Conservation (phyloP, 2,797 vertebrate species). For the Hipposideros larvatus region DNA sequence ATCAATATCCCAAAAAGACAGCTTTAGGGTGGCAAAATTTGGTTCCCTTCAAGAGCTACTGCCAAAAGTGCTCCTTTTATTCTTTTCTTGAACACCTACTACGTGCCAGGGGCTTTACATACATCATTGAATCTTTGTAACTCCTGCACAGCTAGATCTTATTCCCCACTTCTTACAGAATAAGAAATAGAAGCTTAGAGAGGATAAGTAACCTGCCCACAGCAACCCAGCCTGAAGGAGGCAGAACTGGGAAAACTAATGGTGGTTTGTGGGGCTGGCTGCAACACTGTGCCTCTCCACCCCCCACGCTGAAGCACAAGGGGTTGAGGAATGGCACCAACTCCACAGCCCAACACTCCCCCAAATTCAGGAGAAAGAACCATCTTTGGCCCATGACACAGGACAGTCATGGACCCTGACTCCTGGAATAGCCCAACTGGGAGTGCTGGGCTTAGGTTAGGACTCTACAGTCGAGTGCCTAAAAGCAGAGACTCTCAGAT, state of each 20-base stretch:
- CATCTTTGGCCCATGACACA: background rate
- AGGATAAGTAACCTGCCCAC: background rate
- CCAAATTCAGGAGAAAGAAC: background rate
- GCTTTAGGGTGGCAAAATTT: too few relatives aligned
- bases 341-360: too few relatives aligned
- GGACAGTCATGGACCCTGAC: background rate
- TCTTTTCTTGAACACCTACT: background rate
- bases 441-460: background rate
- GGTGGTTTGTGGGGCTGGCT: background rate
- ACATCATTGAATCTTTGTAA: background rate
- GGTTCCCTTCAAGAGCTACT: too few relatives aligned
- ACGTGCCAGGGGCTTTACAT: background rate
- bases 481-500: background rate
- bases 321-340: background rate
- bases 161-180: background rate
- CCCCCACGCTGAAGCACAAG: background rate
- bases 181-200: background rate
- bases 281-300: background rate
- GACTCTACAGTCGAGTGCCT: background rate
- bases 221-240: background rate
- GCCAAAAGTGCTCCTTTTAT: background rate
- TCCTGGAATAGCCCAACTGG: background rate
- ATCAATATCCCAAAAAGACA: too few relatives aligned
- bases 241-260: background rate
- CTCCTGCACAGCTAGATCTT: background rate